A percentile compares a stretch with the other conserved stretches of the same genome.
Conservation (phyloP, 2,113 vertebrate species). For the Mormyrus iriodes region DNA sequence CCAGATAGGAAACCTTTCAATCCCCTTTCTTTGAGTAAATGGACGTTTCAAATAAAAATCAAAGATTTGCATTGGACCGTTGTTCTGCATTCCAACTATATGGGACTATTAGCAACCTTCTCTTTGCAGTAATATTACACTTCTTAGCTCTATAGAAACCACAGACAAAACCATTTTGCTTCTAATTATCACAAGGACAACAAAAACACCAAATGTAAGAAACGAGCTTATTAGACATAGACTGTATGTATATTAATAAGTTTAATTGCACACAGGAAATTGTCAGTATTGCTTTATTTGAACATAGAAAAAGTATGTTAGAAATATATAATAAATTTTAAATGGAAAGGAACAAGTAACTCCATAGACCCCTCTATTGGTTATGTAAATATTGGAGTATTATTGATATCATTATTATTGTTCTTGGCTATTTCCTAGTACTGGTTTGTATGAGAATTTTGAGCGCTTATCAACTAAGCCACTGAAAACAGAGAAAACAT, state of each 20-base stretch:
- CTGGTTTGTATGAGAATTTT: background rate
- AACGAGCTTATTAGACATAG: background rate
- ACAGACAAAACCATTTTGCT: background rate
- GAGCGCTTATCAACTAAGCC: background rate
- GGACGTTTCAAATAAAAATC: slow-evolving; percentile 8
- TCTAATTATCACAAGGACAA: background rate
- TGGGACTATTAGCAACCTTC: background rate
- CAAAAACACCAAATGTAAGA: background rate
- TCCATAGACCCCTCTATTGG: background rate
- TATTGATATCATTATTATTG: background rate
- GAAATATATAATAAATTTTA: background rate
- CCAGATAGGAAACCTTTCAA: slow-evolving; percentile 8
- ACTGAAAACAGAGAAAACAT: slow-evolving; percentile 4
- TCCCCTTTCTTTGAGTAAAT: background rate
- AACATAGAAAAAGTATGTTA: background rate
- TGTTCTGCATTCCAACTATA: background rate
- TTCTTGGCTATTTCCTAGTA: background rate
- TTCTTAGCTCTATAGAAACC: background rate
- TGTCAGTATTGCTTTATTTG: background rate
- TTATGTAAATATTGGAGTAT: background rate
- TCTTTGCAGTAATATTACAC: background rate
- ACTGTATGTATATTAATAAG: background rate
- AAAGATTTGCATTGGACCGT: background rate
- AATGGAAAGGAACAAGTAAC: background rate
- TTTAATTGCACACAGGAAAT: background rate